These are phyloP conservation scores for Coregonus suidteri DNA, from an alignment of 2,797 vertebrate species.

Conservation along the genomic window DNA sequence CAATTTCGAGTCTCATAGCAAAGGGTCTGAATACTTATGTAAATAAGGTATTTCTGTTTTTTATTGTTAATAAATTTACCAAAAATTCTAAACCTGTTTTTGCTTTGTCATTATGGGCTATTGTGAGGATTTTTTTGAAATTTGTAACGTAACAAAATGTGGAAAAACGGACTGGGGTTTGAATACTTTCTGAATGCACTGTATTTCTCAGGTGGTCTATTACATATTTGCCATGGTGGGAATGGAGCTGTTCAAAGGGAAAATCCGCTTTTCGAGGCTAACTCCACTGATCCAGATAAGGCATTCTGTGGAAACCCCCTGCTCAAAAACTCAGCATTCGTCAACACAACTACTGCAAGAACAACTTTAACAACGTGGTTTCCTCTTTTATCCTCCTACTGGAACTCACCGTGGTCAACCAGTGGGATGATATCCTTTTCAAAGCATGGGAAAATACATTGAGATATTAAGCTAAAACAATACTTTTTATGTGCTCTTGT, in stretches of 20 bases:
- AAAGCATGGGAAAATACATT: background rate
- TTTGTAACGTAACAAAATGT: too few species aligned
- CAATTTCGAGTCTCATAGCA: too few species aligned
- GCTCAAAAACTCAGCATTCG: constrained; percentile 79
- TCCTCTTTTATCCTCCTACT: constrained; percentile 85
- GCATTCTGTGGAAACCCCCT: constrained; percentile 81
- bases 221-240: constrained; percentile 90
- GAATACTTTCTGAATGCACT: too few species aligned
- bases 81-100: too few species aligned
- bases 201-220: constrained; percentile 83
- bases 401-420: constrained; percentile 94
- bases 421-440: constrained; percentile 95
- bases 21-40: too few species aligned
- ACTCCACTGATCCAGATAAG: constrained; percentile 49
- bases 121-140: too few species aligned
- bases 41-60: too few species aligned
- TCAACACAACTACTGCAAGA: constrained; percentile 87
- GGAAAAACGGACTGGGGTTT: too few species aligned
- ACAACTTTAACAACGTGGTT: constrained; percentile 90
- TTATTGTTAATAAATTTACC: too few species aligned
- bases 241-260: constrained; percentile 91
- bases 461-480: background rate
- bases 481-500: background rate
- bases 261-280: constrained; percentile 74
- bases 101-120: too few species aligned